These are phyloP conservation scores for Siniperca scherzeri DNA, from an alignment of 2,797 vertebrate species.

Conservation along the genomic window DNA sequence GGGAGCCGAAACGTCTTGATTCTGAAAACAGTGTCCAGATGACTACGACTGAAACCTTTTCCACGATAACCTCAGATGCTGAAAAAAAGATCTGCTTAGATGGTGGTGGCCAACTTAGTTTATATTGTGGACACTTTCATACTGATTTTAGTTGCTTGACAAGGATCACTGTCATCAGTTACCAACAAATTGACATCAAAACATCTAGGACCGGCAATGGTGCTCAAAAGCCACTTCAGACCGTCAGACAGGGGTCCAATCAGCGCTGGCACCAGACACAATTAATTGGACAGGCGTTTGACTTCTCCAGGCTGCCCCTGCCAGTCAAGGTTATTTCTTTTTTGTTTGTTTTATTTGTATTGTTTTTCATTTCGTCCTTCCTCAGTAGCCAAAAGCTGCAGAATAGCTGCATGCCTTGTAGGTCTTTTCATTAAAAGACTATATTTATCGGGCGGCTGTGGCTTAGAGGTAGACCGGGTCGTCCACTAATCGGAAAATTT, in stretches of 20 bases:
- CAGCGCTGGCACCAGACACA: conserved; percentile 19
- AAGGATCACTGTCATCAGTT: conserved; percentile 23
- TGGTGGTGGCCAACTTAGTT: conserved; percentile 6
- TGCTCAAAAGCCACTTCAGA: conserved; percentile 21
- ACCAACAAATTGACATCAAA: conserved; percentile 27
- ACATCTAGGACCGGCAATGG: neutral
- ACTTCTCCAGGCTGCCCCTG: conserved; percentile 38
- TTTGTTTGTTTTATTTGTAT: conserved; percentile 19
- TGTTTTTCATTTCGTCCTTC: conserved; percentile 6
- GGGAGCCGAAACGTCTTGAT: too few relatives aligned
- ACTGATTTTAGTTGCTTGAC: conserved; percentile 1
- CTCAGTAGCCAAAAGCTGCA: neutral
- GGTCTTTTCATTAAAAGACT: neutral
- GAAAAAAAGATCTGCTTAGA: neutral
- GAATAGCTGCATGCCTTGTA: neutral
- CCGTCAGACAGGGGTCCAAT: conserved; percentile 54
- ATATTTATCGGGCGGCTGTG: too few relatives aligned
- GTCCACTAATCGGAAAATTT: too few relatives aligned
- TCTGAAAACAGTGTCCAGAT: too few relatives aligned
- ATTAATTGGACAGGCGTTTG: conserved; percentile 56
- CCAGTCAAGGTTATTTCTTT: conserved; percentile 43
- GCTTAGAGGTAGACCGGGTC: too few relatives aligned
- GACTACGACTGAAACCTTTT: too few relatives aligned
- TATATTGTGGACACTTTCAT: neutral
- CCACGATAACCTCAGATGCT: too few relatives aligned